Base-by-base conservation (phyloP, 1,140 invertebrate species). In the Pissodes strobi region DNA sequence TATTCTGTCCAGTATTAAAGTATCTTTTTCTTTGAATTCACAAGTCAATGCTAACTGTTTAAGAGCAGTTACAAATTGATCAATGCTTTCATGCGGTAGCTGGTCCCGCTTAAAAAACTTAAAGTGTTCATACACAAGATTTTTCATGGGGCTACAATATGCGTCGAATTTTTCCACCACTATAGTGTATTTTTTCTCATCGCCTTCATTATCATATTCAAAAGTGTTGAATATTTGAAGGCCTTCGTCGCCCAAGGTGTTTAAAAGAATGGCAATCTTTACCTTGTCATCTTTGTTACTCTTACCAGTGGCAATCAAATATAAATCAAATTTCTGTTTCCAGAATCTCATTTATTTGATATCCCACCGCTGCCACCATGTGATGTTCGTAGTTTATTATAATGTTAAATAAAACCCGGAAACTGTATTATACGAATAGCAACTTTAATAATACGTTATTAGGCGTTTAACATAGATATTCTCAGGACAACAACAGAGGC, bases 21-120 rank as follows among this genome's bases (percentile, higher is more conserved):
- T 34, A 48, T 64, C 52, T 39, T 49, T 38, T 17, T 64, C 53
- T 17, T 55, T 64, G 12, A 59, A 61, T 30, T 68, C 30, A 61
- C 70, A 66, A 3, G 15, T 27, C 46, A 30, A 1, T 34, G 56
- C 27, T 51, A 67, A 25, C 10, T 48, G 23, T 18, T 67, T 63
- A 0, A 72, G 57, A n/a, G 43, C 48, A 18, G 67, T 65, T 10
- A 71, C 48, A 49, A 69, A 72, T 17, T 69, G 57, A 21, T 70
- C 69, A 30, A 69, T 25, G 2, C 60, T 58, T 64, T 71, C 67
- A 27, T 60, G 64, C 9, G 39, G 27, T 41, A 41, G 13, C 21
- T 72, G 69, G 19, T 63, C 34, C 4, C 67, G 38, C 13, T 22
- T 64, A 45, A 69, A 60, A 55, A 72, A 72, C 25, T 61, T 67